A percentile compares a stretch with the other conserved stretches of the same genome.
These are phyloP conservation scores for Acipenser oxyrinchus DNA, from an alignment of 2,797 vertebrate species.

Conservation along the genomic window DNA sequence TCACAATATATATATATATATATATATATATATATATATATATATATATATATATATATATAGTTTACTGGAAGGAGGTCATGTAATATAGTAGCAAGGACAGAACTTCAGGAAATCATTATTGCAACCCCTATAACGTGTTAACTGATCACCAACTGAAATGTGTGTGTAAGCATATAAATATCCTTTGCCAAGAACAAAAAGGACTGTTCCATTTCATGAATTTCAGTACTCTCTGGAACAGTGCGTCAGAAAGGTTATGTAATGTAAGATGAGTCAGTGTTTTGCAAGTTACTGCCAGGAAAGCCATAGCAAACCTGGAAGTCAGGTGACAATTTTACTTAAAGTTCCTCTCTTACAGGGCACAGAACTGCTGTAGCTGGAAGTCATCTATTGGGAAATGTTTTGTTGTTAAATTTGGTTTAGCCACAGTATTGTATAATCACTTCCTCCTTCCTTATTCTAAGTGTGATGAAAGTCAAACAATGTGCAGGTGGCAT, in stretches of 20 bases:
- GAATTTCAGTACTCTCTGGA: slow-evolving; percentile 24
- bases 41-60: no score
- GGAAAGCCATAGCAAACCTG: slow-evolving; percentile 49
- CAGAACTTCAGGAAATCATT: slow-evolving; percentile 15
- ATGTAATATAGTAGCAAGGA: slow-evolving; percentile 3
- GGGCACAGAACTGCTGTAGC: slow-evolving; percentile 2
- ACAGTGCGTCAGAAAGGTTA: slow-evolving; percentile 46
- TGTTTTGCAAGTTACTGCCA: slow-evolving; percentile 50
- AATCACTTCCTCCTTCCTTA: slow-evolving; percentile 22
- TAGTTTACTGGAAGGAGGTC: no score
- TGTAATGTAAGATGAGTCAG: slow-evolving; percentile 43
- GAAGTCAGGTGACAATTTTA: slow-evolving; percentile 42
- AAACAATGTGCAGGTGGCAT: background rate
- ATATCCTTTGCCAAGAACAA: slow-evolving; percentile 7
- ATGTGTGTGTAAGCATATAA: slow-evolving; percentile 11
- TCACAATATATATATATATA: no score
- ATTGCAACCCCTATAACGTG: slow-evolving; percentile 3
- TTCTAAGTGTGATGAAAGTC: background rate
- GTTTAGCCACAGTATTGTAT: slow-evolving; percentile 33
- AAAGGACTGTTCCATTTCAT: slow-evolving; percentile 12
- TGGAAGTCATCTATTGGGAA: slow-evolving; percentile 7
- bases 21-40: no score
- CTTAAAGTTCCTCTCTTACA: slow-evolving; percentile 4
- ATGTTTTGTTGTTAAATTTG: slow-evolving; percentile 25
- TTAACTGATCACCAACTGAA: slow-evolving; percentile 11